Evolutionary conservation across 2,113 vertebrate genomes (phyloP), one percentile per base, ranked within the genome.

Genomic region (Pelmatolapia mariae): DNA sequence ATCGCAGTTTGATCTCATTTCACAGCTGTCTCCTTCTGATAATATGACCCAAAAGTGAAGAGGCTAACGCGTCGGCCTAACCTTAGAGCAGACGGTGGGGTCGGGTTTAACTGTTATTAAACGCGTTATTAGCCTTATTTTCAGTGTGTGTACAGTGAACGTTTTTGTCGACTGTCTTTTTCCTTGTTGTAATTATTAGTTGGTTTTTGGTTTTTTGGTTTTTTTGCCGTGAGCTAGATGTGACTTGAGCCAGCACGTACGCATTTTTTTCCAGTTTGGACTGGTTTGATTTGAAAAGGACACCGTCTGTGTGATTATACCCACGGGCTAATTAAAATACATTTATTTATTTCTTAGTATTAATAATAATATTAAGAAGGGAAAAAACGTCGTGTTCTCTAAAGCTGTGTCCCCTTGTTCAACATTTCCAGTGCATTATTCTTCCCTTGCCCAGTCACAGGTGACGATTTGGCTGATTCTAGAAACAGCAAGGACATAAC

Each of bases 271-370:
- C 94, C 94, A 92, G 94, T 92, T 91, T 71, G 83, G 87, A 93
- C 94, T 92, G 95, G 94, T 94, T 95, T 79, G 52, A 68, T 80
- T 82, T 78, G 88, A 91, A 93, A 92, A 91, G 84, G 87, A 90
- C 86, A 83, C 88, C 12, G 86, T 91, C 40, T 53, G 52, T 57
- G 76, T 68, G 16, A 59, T 52, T 54, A 78, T 52, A 76, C 22
- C 52, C 79, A 86, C 36, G 16, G 71, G 85, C 56, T 84, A 84
- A 87, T 89, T 59, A 79, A 79, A 16, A 5, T 33, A 45, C 12
- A 31, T 7, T 2, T 52, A 29, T 50, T 47, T 26, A 10, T 19
- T 47, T 63, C 1, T 68, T 66, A 66, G 8, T 66, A 13, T 38
- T 22, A 38, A 8, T 38, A 66, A 66, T 66, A 66, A 38, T 13